Conservation (phyloP, 2,797 vertebrate genomes). For the Pseudochromis fuscus region DNA sequence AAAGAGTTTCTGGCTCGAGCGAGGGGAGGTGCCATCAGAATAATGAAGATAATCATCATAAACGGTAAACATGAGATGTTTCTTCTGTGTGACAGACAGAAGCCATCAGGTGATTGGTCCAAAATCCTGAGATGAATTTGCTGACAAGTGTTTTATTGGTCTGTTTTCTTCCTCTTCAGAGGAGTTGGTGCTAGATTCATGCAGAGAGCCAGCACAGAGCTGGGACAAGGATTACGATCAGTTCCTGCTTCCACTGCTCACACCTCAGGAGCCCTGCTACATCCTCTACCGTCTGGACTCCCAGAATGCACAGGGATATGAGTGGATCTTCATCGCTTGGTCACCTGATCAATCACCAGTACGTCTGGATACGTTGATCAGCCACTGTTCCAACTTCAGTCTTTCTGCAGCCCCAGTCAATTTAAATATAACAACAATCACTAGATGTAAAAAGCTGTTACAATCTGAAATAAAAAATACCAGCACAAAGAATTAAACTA, state of each 20-base stretch:
- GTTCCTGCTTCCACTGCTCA: conserved; percentile 92
- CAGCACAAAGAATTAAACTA: not conserved
- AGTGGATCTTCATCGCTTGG: conserved; percentile 99
- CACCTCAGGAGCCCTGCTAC: conserved; percentile 93
- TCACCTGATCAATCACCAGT: conserved; percentile 98
- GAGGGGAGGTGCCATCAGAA: conserved; percentile 91
- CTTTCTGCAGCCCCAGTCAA: not conserved
- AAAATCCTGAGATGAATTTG: not conserved
- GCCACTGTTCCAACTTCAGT: not conserved
- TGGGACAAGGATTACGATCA: conserved; percentile 96
- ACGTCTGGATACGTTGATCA: conserved; percentile 62
- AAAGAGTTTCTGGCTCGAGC: conserved; percentile 95
- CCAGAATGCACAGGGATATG: conserved; percentile 94
- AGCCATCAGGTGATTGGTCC: not conserved
- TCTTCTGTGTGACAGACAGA: conserved; percentile 23
- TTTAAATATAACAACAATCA: not conserved
- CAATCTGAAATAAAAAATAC: no score
- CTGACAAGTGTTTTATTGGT: no score
- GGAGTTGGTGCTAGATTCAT: conserved; percentile 93
- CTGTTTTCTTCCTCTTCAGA: conserved; percentile 82
- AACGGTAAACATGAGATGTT: conserved; percentile 88
- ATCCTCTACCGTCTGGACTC: conserved; percentile 96
- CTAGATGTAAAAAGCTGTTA: not conserved
- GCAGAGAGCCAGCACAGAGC: conserved; percentile 87
- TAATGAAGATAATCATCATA: conserved; percentile 96